Base-by-base conservation (phyloP, 2,888 invertebrate genomes). In the Hetaerina titia region DNA sequence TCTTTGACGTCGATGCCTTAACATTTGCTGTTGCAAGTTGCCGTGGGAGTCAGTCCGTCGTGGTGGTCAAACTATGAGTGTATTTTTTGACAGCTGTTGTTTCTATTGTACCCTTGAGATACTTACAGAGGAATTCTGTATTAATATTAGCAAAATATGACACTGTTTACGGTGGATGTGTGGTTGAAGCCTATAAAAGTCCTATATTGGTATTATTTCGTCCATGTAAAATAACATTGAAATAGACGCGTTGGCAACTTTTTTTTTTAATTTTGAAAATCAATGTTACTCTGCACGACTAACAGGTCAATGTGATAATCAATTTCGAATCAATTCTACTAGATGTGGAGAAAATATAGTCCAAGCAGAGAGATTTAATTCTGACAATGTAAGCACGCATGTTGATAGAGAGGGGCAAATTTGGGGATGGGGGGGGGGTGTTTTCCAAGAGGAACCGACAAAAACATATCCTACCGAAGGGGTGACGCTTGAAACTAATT, bases 401-500 rank as follows among this genome's bases (percentile, higher is more conserved):
- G 69, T 69, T 69, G 69, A 69, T 69, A n/a, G 9, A 81, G 81
- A 81, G 81, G 45, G 31, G 81, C 31, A 31, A 5, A 31, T 31
- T 45, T 45, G 45, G n/a, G 69, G 8, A n/a, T 69, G n/a, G 5
- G 69, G 22, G 69, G n/a, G 5, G 69, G 22, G 69, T 69, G 81
- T 81, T 81, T 81, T 81, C 31, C 81, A 31, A 31, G 81, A 31
- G 22, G 81, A 81, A 31, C 81, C 81, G 81, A 81, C 81, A 81
- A 81, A 81, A 81, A 81, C 81, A 81, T 31, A 81, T 25, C 81
- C n/a, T 81, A 31, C 13, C 81, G 25, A 25, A 31, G 31, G 81
- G 25, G 25, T 81, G 81, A 31, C 81, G 81, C 81, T 81, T 81
- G 81, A 81, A 81, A 81, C 81, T 81, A 81, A 81, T 81, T 81